Evolutionary conservation across 92 coral and sea anemone species (phyloP), one percentile per base, ranked within the genome.

Genomic region (Plumapathes pennacea): DNA sequence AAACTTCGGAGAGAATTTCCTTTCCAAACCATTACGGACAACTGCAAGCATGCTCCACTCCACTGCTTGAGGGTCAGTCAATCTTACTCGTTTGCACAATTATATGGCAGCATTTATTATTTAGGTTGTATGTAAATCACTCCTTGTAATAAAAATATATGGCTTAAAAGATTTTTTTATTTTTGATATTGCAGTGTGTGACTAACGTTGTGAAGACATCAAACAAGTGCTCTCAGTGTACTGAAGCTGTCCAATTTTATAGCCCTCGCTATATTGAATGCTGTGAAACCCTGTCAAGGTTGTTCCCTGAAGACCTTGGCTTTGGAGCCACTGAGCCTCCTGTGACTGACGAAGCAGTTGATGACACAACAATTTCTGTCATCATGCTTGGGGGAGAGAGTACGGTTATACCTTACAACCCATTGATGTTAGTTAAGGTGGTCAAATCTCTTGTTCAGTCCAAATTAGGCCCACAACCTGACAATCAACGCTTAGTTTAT

Each of bases 361-460:
- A n/a, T n/a, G 47, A 53, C 4, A 10, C 81, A 53, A 72, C 86
- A 10, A 75, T 85, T n/a, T 74, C 85, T 37, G 80, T 92, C 27
- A 77, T 82, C 23, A 79, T 88, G 71, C 62, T 92, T 50, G 90
- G 96, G 31, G 98, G 98, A 24, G 98, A 92, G 68, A 67, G 81
- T n/a, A 78, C 96, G 9, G 84, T 79, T 14, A 26, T 92, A 26
- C 50, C 42, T 7, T 84, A 65, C 67, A 47, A 64, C 5, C 76
- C 87, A 43, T 12, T 28, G 8, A 51, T 88, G 88, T 60, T 80
- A 9, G 76, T 92, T 46, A 54, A n/a, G 7, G 56, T 39, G 19
- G 53, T 92, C 44, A 88, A 92, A 53, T 38, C 1, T 23, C 26
- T 4, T 32, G 59, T 92, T 1, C 28, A 59, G 18, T 13, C 0